Conservation (phyloP, 2,113 vertebrate species). For the Speoplatyrhinus poulsoni region DNA sequence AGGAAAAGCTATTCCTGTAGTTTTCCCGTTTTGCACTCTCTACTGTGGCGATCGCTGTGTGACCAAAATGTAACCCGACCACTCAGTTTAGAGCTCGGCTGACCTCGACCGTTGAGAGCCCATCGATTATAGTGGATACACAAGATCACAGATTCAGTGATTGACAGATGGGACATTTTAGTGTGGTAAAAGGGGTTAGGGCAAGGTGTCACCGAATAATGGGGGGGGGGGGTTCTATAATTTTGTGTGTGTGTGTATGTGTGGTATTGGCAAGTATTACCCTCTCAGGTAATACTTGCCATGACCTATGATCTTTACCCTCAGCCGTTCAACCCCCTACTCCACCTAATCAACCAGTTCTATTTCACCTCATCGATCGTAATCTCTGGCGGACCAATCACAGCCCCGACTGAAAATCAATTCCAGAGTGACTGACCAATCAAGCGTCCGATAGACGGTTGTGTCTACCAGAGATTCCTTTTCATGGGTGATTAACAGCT, state of each 20-base stretch:
- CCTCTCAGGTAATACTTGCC: conserved; percentile 35
- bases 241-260: not conserved
- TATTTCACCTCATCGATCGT: conserved; percentile 29
- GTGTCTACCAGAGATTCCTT: conserved; percentile 27
- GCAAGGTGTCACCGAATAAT: conserved; percentile 17
- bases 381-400: conserved; percentile 22
- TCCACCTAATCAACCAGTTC: conserved; percentile 23
- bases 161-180: too few relatives aligned
- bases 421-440: conserved; percentile 30
- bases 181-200: too few relatives aligned
- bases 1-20: too few relatives aligned
- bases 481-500: conserved; percentile 35
- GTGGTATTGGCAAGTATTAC: not conserved
- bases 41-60: too few relatives aligned
- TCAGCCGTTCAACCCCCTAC: conserved; percentile 7
- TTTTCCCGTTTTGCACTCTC: too few relatives aligned
- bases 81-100: too few relatives aligned
- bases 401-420: conserved; percentile 21
- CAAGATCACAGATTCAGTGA: too few relatives aligned
- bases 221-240: not conserved
- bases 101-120: too few relatives aligned
- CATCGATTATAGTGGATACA: too few relatives aligned
- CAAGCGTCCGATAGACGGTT: conserved; percentile 21
- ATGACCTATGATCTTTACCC: conserved; percentile 29
- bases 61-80: too few relatives aligned